A percentile compares a stretch with the other conserved stretches of the same genome.
Evolutionary conservation across 2,113 vertebrate species (phyloP).

Genomic region (Gadus macrocephalus): DNA sequence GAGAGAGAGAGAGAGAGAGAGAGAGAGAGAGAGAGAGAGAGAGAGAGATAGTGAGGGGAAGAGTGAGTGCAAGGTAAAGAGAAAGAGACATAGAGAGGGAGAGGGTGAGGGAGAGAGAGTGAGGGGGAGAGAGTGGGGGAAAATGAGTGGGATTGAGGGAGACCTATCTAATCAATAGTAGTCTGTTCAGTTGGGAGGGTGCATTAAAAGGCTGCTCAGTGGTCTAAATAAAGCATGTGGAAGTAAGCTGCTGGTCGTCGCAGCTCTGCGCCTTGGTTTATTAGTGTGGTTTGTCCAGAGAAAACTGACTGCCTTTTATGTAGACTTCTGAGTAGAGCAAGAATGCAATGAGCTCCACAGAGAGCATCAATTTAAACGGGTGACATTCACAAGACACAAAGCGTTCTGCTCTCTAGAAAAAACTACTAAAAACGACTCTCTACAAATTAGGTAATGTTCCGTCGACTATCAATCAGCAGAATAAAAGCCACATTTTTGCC

Average conservation of each 20-base stretch:
- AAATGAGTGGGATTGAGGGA: not conserved
- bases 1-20: not conserved
- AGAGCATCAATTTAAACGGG: not conserved
- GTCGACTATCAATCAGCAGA: not conserved
- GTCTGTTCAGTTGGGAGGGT: conserved; percentile 52
- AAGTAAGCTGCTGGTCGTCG: conserved; percentile 47
- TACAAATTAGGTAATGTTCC: not conserved
- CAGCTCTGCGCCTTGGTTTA: conserved; percentile 49
- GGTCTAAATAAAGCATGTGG: conserved; percentile 60
- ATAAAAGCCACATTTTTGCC: not conserved
- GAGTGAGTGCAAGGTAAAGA: not conserved
- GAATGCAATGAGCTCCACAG: conserved; percentile 12
- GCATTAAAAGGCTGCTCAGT: conserved; percentile 57
- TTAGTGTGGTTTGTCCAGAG: conserved; percentile 47
- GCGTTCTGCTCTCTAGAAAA: not conserved
- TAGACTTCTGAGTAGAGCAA: conserved; percentile 19
- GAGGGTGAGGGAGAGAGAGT: conserved; percentile 14
- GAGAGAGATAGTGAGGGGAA: conserved; percentile 31
- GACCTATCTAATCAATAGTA: conserved; percentile 59
- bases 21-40: conserved; percentile 14
- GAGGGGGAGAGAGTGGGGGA: conserved; percentile 34
- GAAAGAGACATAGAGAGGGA: not conserved
- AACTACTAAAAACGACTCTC: not conserved
- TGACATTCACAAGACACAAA: conserved; percentile 4
- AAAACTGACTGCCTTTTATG: conserved; percentile 38